Evolutionary conservation across 2,888 invertebrate species (phyloP).

Genomic region (Diabrotica balteata): DNA sequence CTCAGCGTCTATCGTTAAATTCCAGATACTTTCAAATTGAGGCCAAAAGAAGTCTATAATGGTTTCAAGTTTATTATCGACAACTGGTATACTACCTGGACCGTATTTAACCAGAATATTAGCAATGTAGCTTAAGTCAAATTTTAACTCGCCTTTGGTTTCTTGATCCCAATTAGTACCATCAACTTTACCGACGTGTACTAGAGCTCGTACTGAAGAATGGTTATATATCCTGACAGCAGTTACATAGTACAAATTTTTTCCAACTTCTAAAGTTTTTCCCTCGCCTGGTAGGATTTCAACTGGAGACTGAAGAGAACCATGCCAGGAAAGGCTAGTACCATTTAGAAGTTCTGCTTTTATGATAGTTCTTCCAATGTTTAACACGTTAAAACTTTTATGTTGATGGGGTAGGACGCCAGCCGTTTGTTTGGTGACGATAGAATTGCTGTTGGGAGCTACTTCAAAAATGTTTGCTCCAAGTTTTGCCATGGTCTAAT

Average conservation of each 20-base stretch:
- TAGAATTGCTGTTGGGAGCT: background rate
- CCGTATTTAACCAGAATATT: conserved; percentile 6
- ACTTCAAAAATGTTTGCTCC: conserved; percentile 16
- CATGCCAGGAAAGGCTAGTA: conserved; percentile 1
- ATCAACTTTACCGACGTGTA: conserved; percentile 13
- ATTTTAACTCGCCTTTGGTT: conserved; percentile 4
- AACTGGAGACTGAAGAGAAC: background rate
- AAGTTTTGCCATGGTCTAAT: conserved; percentile 6
- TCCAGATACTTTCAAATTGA: conserved; percentile 14
- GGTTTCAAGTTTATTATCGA: conserved; percentile 2
- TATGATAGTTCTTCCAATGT: conserved; percentile 7
- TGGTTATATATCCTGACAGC: conserved; percentile 14
- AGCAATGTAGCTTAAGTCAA: conserved; percentile 5
- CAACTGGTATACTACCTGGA: conserved; percentile 11
- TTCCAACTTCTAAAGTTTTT: conserved; percentile 2
- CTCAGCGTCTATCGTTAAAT: conserved; percentile 1
- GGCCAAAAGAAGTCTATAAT: conserved; percentile 23
- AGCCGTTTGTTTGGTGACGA: conserved; percentile 7
- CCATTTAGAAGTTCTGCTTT: conserved; percentile 13
- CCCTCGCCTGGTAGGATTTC: conserved; percentile 11
- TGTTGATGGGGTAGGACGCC: conserved; percentile 1
- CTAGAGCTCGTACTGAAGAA: conserved; percentile 5
- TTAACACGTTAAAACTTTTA: conserved; percentile 8
- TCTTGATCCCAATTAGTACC: conserved; percentile 10
- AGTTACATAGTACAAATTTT: conserved; percentile 1